phyloP scores from a whole-genome alignment of 2,113 vertebrate genomes.

The Carollia perspicillata region DNA sequence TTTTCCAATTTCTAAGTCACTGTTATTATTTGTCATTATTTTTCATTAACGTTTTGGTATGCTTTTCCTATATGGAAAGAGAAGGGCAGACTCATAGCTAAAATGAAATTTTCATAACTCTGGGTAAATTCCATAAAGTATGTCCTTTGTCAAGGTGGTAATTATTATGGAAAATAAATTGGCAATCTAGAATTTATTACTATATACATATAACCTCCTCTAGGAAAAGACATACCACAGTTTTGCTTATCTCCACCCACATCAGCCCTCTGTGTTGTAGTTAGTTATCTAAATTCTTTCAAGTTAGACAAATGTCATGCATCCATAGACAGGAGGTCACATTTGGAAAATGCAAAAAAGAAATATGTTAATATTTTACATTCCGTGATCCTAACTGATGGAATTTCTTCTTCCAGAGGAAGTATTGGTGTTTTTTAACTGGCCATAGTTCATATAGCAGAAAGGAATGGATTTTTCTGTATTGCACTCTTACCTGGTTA shows the following conservation, averaged over 20 bases:
- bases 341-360: not conserved
- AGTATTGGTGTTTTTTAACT: not conserved
- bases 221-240: not conserved
- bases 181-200: not conserved
- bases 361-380: not conserved
- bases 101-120: not conserved
- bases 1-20: not conserved
- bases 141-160: not conserved
- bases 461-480: not conserved
- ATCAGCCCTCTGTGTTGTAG: not conserved
- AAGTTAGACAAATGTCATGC: not conserved
- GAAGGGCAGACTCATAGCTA: not conserved
- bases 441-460: not conserved
- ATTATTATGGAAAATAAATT: not conserved
- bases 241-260: not conserved
- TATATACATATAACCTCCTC: not conserved
- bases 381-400: not conserved
- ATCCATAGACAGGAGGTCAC: not conserved
- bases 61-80: not conserved
- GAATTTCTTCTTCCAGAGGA: not conserved
- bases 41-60: not conserved
- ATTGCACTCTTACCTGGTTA: not conserved
- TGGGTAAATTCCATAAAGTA: not conserved
- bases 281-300: not conserved
- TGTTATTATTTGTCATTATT: not conserved